Base-by-base conservation (phyloP, 2,888 invertebrate species). In the Caenorhabditis doughertyi region DNA sequence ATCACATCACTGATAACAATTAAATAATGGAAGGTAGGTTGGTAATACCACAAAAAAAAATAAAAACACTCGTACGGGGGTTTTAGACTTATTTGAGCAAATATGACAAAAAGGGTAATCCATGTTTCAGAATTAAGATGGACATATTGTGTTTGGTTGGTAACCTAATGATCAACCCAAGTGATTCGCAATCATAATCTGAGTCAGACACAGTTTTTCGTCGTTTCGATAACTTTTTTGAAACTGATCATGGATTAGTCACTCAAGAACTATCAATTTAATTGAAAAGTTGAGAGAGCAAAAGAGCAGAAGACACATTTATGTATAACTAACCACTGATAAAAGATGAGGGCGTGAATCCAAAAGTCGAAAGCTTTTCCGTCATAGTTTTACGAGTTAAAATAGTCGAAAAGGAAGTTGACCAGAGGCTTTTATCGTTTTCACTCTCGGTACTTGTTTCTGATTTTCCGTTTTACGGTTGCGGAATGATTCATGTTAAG, bases 241-340 rank as follows among this genome's bases (percentile, higher is more conserved):
- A 18, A 25, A 29, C 60, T 71, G 71, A 71, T 71, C 71, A 71
- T 9, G 29, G 60, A 49, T 71, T 71, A 71, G 60, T 71, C 71
- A 71, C 18, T 51, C 25, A n/a, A n/a, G n/a, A n/a, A n/a, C 4
- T 58, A 49, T 58, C 18, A 44, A 44, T 44, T 21, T 55, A 42
- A n/a, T n/a, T n/a, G n/a, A n/a, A 32, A 35, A 23, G 51, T 39
- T 39, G 25, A 35, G n/a, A 62, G 49, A 72, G 49, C 35, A 47
- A 29, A 51, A 51, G 49, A 58, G 32, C 39, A 51, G 47, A 60
- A 60, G 60, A 42, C 58, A 60, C 58, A 60, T 21, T 39, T 39
- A 58, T 39, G n/a, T n/a, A n/a, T n/a, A n/a, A 58, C 71, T 51
- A 49, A 72, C 71, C 51, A n/a, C n/a, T 72, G 72, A 72, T 72